These are phyloP conservation scores for Hipposideros armiger DNA, from an alignment of 2,113 vertebrate genomes.

Conservation along the genomic window DNA sequence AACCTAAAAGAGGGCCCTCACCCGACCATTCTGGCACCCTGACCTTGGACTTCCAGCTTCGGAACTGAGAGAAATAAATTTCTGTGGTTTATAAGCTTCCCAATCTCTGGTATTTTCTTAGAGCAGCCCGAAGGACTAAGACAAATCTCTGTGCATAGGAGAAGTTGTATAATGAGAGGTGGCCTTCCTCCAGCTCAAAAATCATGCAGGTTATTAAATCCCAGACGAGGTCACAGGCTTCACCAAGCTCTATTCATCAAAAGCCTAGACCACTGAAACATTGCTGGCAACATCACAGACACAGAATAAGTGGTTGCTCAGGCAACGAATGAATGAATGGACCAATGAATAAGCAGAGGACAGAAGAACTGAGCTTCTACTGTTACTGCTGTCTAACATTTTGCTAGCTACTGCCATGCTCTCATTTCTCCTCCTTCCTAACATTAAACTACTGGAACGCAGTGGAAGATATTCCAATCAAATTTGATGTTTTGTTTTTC, in stretches of 20 bases:
- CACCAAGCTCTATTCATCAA: neutral
- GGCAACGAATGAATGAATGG: neutral
- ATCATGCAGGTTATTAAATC: neutral
- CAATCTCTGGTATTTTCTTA: neutral
- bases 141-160: neutral
- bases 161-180: neutral
- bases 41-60: neutral
- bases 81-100: neutral
- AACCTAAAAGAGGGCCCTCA: neutral
- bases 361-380: neutral
- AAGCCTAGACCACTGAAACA: neutral
- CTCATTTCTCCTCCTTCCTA: neutral
- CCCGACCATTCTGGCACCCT: neutral
- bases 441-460: neutral
- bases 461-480: neutral
- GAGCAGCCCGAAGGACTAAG: neutral
- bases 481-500: neutral
- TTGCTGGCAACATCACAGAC: neutral
- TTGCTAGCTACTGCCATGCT: neutral
- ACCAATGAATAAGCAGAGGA: neutral
- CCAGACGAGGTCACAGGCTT: neutral
- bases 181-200: constrained; percentile 13
- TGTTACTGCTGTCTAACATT: neutral
- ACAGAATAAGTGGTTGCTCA: neutral
- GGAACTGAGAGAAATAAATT: neutral